Evolutionary conservation across 2,797 vertebrate species (phyloP), one percentile per base, ranked within the genome.

Genomic region (Dendrocincla fuliginosa): DNA sequence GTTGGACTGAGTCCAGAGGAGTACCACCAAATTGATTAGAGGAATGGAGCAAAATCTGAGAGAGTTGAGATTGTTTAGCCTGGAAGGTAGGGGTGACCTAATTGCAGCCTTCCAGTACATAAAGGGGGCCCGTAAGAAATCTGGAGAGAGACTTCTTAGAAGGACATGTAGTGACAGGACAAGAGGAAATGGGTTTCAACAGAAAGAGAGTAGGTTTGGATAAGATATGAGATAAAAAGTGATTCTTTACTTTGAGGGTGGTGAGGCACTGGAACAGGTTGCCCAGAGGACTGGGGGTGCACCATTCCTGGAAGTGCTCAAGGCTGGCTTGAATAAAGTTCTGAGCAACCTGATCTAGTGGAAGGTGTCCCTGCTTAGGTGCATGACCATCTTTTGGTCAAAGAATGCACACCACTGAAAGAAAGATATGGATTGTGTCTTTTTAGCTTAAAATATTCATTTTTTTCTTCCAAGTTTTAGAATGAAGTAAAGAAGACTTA

Each of bases 321-420:
- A 7, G 24, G 6, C 19, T 0, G 0, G 17, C 12, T 39, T 39
- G 17, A 30, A 59, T 46, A 22, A 12, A 33, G 5, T 6, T 64
- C 16, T 46, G 37, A 70, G 8, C 12, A 35, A 46, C 20, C n/a
- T 59, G 10, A 6, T 52, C 14, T 24, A 0, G 0, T 35, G 59
- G 30, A 59, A 46, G 5, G 4, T 52, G 10, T 65, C 46, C 22
- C 22, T 84, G 33, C 17, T 28, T 74, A 22, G 16, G 2, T 53
- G 17, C 17, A 10, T 13, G 16, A 18, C 7, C 19, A 16, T 23
- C 79, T 85, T 71, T 82, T 42, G 4, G 28, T 70, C 35, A 30
- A 67, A 70, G 13, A 68, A 61, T 32, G 18, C 20, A 60, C 11
- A 23, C 6, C 7, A 17, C 41, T 87, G 8, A 65, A 69, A n/a